A percentile compares a stretch with the other conserved stretches of the same genome.
These are phyloP conservation scores for Oasisia sp. DNA, from an alignment of 2,888 invertebrate genomes.

Conservation along the genomic window DNA sequence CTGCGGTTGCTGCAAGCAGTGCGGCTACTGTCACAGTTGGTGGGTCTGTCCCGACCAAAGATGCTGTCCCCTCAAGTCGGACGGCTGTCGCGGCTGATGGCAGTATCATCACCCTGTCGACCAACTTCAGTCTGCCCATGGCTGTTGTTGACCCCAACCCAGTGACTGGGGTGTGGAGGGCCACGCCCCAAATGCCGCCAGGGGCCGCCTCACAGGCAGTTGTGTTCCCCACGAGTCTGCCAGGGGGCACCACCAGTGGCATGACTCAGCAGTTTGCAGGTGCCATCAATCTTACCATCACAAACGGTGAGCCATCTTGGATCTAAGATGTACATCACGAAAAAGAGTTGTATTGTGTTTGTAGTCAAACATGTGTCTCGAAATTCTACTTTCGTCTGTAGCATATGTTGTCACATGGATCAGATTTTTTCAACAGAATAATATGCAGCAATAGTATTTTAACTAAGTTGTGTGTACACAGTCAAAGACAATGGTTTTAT, in stretches of 20 bases:
- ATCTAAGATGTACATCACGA: not conserved
- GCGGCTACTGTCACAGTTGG: not conserved
- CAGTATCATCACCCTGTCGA: not conserved
- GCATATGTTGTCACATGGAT: too few species aligned
- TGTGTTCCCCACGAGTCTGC: not conserved
- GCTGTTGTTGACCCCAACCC: not conserved
- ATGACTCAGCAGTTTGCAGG: not conserved
- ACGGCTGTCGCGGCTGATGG: not conserved
- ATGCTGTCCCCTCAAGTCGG: not conserved
- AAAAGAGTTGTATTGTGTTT: too few species aligned
- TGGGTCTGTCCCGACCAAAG: not conserved
- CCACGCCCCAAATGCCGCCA: not conserved
- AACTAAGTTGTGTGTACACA: too few species aligned
- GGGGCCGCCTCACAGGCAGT: not conserved
- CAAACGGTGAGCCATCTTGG: not conserved
- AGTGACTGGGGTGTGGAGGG: not conserved
- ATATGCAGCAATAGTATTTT: too few species aligned
- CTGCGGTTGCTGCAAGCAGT: not conserved
- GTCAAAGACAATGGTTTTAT: too few species aligned
- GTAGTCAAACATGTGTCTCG: too few species aligned
- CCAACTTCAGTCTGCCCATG: not conserved
- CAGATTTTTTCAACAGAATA: too few species aligned
- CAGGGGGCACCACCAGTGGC: not conserved
- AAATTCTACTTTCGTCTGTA: too few species aligned
- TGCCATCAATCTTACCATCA: slow-evolving; percentile 5